Evolutionary conservation across 2,113 vertebrate genomes (phyloP).

Genomic region (Takifugu flavidus): DNA sequence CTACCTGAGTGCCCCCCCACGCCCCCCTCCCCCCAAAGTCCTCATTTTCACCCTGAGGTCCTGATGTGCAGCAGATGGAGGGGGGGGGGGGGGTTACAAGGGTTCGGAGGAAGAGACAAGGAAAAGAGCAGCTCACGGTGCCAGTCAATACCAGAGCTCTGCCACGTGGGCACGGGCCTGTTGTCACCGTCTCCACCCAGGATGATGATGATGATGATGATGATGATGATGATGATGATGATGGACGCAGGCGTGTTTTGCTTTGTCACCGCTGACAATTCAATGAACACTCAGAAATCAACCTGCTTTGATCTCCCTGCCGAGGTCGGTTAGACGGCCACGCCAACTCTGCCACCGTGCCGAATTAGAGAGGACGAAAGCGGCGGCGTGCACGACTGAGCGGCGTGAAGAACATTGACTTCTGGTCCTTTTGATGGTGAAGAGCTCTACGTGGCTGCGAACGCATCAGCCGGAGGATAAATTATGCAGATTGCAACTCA

Average conservation of each 20-base stretch:
- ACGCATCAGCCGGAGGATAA: slow-evolving; percentile 33
- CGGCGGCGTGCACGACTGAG: neutral
- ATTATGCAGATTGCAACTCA: slow-evolving; percentile 69
- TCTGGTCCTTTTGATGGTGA: slow-evolving; percentile 18
- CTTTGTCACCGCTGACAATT: neutral
- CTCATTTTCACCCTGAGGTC: slow-evolving; percentile 43
- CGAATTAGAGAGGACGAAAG: slow-evolving; percentile 1
- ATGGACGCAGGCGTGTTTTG: neutral
- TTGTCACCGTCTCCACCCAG: slow-evolving; percentile 60
- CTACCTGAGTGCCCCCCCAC: slow-evolving; percentile 49
- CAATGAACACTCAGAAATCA: slow-evolving; percentile 14
- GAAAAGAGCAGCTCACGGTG: slow-evolving; percentile 66
- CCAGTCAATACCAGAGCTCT: slow-evolving; percentile 65
- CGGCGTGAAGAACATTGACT: slow-evolving; percentile 8
- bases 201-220: slow-evolving; percentile 52
- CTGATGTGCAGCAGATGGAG: slow-evolving; percentile 63
- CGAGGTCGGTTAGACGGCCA: slow-evolving; percentile 16
- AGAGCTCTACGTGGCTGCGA: slow-evolving; percentile 4
- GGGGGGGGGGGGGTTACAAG: slow-evolving; percentile 64
- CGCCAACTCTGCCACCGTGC: slow-evolving; percentile 10
- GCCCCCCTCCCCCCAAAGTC: neutral
- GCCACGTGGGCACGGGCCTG: slow-evolving; percentile 57
- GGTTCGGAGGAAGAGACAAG: slow-evolving; percentile 55
- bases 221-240: slow-evolving; percentile 52
- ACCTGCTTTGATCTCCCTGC: slow-evolving; percentile 11